phyloP scores from a whole-genome alignment of 2,113 vertebrate genomes.

The Calyptomena viridis region DNA sequence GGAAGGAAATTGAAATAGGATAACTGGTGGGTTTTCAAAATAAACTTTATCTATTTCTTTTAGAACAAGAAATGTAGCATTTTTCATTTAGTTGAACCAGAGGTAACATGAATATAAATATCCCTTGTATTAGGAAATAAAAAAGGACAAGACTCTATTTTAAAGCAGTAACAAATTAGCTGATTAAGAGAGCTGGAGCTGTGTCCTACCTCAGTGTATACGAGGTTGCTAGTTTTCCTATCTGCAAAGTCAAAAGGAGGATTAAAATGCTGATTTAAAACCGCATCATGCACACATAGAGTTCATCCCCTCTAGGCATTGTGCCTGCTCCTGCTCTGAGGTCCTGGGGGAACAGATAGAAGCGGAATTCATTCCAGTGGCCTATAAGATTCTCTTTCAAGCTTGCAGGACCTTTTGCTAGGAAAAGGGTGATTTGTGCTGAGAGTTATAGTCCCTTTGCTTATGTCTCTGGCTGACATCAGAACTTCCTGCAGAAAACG shows the following conservation, averaged over 20 bases:
- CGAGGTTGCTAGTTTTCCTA: neutral
- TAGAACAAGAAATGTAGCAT: neutral
- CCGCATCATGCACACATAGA: neutral
- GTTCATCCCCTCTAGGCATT: neutral
- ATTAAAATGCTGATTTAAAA: slow-evolving; percentile 31
- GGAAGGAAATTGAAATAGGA: neutral
- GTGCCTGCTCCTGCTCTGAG: slow-evolving; percentile 2
- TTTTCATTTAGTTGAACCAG: neutral
- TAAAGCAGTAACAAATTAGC: neutral
- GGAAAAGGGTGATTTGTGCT: neutral
- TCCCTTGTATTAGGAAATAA: neutral
- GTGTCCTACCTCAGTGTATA: neutral
- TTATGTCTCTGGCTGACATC: neutral
- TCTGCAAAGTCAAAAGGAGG: neutral
- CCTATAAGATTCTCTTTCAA: neutral
- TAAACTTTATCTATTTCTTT: neutral
- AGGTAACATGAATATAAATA: neutral
- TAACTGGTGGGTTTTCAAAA: neutral
- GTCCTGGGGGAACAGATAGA: neutral
- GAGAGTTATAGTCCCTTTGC: neutral
- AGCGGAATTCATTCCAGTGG: slow-evolving; percentile 12
- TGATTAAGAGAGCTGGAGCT: neutral
- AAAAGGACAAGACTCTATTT: neutral
- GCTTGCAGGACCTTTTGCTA: neutral
- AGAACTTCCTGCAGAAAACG: neutral